Evolutionary conservation across 35 echinoderm and acorn worm species (phyloP), one percentile per base, ranked within the genome.

Genomic region (Stichopus chloronotus): DNA sequence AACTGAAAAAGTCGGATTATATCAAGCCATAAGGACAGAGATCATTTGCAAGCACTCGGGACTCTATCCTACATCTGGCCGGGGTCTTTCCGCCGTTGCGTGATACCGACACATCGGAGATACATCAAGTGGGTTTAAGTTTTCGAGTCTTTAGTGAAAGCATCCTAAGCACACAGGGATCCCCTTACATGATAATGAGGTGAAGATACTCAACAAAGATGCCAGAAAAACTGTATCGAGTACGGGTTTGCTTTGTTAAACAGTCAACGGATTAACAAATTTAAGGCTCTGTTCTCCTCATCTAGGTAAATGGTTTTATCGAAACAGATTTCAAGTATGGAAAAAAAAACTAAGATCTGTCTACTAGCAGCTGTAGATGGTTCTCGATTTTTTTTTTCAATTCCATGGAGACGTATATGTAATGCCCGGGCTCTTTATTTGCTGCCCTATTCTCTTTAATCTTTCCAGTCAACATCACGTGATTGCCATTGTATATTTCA

Each of bases 11-110:
- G 82, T 85, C 82, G 82, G 82, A 85, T 85, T 85, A 85, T 85
- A 85, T 85, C 82, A 85, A 43, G 82, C 20, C 54, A 85, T 85
- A 85, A 43, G 55, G 55, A 14, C 82, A 58, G 82, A 85, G 82
- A 85, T 85, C 82, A 85, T 85, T 85, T 85, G 82, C 82, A 85
- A 56, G 57, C 82, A 85, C 55, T 85, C 82, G 82, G 82, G 55
- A 85, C 82, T 21, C 57, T 78, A 25, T 78, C 23, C 52, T 58
- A 58, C 82, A 85, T 85, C 57, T 74, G 69, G 69, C 19, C 69
- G 69, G 80, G 57, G 82, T 58, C 55, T 85, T 58, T 85, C 30
- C 30, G 82, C 82, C 52, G 82, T 56, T 85, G 19, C 82, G 82
- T 85, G 82, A 85, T 85, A 85, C 58, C 82, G 55, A 85, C 82